These are phyloP conservation scores for Typhlomys cinereus DNA, from an alignment of 2,113 vertebrate genomes.

Conservation along the genomic window DNA sequence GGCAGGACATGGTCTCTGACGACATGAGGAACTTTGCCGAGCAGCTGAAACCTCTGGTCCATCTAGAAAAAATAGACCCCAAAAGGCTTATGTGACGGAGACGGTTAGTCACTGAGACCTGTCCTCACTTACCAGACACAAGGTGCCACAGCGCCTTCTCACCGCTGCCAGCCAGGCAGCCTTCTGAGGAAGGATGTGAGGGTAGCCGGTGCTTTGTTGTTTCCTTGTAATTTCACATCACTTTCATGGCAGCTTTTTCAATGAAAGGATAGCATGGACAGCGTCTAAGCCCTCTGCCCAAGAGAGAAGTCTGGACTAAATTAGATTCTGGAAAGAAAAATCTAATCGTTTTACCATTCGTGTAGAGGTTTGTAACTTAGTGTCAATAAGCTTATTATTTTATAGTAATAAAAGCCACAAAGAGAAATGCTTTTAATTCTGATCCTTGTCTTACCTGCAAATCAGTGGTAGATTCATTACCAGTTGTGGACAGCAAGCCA, in stretches of 20 bases:
- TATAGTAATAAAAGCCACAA: slow-evolving; percentile 42
- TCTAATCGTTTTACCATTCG: not conserved
- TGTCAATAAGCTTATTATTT: not conserved
- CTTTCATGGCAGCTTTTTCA: not conserved
- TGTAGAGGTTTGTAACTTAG: slow-evolving; percentile 2
- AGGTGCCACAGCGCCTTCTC: not conserved
- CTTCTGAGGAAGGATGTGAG: not conserved
- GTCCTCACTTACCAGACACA: not conserved
- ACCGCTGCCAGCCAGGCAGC: not conserved
- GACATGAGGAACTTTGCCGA: slow-evolving; percentile 98
- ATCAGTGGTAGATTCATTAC: not conserved
- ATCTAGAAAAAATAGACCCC: slow-evolving; percentile 98
- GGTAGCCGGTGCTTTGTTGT: not conserved
- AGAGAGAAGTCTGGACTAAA: not conserved
- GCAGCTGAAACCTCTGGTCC: slow-evolving; percentile 96
- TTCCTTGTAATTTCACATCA: not conserved
- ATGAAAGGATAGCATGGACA: not conserved
- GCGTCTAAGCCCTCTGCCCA: not conserved
- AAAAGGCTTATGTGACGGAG: slow-evolving; percentile 90
- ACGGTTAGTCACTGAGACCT: not conserved
- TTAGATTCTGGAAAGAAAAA: slow-evolving; percentile 33
- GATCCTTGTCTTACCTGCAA: not conserved
- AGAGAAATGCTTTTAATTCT: slow-evolving; percentile 36
- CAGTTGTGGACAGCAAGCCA: not conserved
- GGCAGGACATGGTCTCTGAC: slow-evolving; percentile 90